These are phyloP conservation scores for Chirona hameri DNA, from an alignment of 2,888 invertebrate genomes.

Conservation along the genomic window DNA sequence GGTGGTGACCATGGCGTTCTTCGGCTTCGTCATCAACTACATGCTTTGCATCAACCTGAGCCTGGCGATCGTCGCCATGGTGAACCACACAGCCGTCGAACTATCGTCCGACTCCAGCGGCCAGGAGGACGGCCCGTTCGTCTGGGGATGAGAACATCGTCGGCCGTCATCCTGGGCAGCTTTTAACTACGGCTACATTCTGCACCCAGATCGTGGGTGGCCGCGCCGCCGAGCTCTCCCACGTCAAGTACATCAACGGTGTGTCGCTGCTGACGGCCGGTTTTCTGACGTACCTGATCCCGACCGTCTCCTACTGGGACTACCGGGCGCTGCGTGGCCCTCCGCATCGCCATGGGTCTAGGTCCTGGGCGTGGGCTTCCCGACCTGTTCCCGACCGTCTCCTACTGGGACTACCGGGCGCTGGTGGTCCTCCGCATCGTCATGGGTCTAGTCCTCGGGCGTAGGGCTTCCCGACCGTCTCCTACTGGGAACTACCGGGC, in stretches of 20 bases:
- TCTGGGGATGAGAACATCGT: conserved; percentile 46
- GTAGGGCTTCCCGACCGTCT: conserved; percentile 93
- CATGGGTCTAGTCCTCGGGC: conserved; percentile 54
- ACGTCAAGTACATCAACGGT: conserved; percentile 49
- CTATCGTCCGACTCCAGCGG: neutral
- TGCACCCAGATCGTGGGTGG: conserved; percentile 48
- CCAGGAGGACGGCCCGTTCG: neutral
- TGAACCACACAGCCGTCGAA: neutral
- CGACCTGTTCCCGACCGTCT: no score
- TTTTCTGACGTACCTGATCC: conserved; percentile 45
- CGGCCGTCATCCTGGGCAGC: conserved; percentile 45
- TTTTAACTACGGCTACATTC: conserved; percentile 49
- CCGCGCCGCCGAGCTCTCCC: conserved; percentile 49
- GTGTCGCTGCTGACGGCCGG: conserved; percentile 43
- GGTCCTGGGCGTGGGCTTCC: no score
- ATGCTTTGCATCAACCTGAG: conserved; percentile 5
- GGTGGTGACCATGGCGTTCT: neutral
- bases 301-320: no score
- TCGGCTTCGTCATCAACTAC: conserved; percentile 24
- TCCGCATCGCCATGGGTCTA: no score
- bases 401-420: conserved; percentile 38
- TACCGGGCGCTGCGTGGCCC: no score
- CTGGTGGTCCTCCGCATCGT: conserved; percentile 44
- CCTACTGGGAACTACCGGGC: no score
- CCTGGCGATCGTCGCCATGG: neutral